phyloP scores from a whole-genome alignment of 2,797 vertebrate genomes.

The Protonibea diacanthus region DNA sequence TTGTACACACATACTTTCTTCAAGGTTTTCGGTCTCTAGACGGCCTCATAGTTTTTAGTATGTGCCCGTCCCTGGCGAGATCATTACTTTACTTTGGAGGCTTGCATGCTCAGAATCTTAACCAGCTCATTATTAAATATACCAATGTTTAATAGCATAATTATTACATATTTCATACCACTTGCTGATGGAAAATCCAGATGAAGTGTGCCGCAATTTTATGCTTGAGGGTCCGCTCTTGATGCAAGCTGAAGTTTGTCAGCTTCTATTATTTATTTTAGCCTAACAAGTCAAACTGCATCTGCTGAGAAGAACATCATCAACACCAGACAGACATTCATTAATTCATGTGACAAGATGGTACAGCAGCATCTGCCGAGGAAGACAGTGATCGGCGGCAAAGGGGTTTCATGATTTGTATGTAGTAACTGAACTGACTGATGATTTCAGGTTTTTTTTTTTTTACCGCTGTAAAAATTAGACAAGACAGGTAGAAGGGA shows the following conservation, averaged over 20 bases:
- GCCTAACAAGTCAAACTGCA: conserved; percentile 76
- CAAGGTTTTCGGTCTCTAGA: conserved; percentile 67
- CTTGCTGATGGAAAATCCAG: conserved; percentile 67
- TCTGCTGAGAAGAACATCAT: conserved; percentile 71
- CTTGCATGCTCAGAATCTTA: conserved; percentile 73
- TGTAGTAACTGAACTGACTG: conserved; percentile 35
- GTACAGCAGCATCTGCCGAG: conserved; percentile 70
- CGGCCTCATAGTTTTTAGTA: conserved; percentile 56
- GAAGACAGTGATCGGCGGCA: conserved; percentile 67
- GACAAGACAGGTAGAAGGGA: background rate
- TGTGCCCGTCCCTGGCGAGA: conserved; percentile 59
- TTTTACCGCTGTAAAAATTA: conserved; percentile 10
- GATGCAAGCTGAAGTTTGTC: conserved; percentile 76
- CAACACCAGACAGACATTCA: conserved; percentile 69
- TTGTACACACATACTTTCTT: conserved; percentile 54
- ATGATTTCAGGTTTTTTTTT: conserved; percentile 25
- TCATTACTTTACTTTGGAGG: conserved; percentile 75
- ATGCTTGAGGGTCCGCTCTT: conserved; percentile 70
- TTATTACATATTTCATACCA: conserved; percentile 78
- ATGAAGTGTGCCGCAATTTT: conserved; percentile 73
- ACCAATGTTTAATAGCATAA: conserved; percentile 78
- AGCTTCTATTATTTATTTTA: conserved; percentile 78
- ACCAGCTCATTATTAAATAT: conserved; percentile 78
- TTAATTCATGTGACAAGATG: conserved; percentile 79
- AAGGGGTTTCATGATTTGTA: conserved; percentile 52